These are phyloP conservation scores for Trichonephila clavata DNA, from an alignment of 1,140 invertebrate genomes.

Conservation along the genomic window DNA sequence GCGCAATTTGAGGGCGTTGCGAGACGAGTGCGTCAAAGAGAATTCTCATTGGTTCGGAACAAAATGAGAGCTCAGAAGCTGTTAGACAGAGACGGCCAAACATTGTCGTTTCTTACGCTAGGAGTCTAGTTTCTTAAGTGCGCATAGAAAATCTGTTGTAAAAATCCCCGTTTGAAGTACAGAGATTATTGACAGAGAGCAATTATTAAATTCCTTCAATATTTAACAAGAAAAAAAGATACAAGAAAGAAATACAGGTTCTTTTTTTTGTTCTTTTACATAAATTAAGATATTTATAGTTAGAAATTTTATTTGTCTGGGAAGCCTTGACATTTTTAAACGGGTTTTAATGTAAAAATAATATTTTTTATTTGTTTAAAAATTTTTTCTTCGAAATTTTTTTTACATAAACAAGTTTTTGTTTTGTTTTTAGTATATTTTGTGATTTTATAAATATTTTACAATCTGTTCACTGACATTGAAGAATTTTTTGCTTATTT, in stretches of 20 bases:
- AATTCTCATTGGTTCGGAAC: not conserved
- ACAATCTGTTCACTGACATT: no score
- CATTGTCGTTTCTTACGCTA: not conserved
- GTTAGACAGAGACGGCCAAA: not conserved
- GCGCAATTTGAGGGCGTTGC: conserved; percentile 12
- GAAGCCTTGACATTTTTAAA: not conserved
- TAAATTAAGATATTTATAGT: no score
- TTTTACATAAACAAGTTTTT: no score
- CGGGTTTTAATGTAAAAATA: not conserved
- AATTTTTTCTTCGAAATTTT: not conserved
- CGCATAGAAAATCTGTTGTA: no score
- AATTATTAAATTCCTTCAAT: not conserved
- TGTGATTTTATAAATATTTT: no score
- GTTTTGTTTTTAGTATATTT: no score
- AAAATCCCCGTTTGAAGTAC: not conserved
- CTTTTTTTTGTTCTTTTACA: no score
- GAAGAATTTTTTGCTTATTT: no score
- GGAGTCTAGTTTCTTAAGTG: not conserved
- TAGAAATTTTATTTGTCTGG: not conserved
- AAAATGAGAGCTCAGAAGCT: conserved; percentile 36
- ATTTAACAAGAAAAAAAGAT: not conserved
- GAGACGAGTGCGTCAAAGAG: conserved; percentile 6
- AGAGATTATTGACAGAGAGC: not conserved
- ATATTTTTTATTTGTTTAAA: not conserved
- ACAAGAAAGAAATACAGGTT: not conserved